Evolutionary conservation across 2,888 invertebrate genomes (phyloP).

Genomic region (Tetragonisca angustula): DNA sequence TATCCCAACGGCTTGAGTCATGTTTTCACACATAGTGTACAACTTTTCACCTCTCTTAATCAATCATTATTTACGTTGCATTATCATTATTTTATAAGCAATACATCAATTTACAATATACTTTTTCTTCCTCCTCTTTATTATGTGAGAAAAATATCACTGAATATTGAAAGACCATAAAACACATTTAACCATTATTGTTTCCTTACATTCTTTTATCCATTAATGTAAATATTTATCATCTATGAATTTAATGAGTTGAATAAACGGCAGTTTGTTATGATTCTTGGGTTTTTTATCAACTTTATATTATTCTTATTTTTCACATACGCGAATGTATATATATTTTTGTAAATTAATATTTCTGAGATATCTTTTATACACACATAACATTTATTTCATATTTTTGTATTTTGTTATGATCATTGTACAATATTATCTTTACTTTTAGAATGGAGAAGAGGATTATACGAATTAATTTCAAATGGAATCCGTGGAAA

Average conservation of each 20-base stretch:
- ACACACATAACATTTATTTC: background rate
- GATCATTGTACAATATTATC: conserved; percentile 7
- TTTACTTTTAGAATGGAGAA: conserved; percentile 87
- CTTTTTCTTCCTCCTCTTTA: background rate
- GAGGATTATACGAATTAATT: conserved; percentile 92
- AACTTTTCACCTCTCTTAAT: background rate
- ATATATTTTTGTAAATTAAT: too few species aligned
- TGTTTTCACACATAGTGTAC: background rate
- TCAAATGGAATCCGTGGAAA: conserved; percentile 91
- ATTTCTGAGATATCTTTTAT: background rate
- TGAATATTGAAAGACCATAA: background rate
- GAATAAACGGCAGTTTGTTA: background rate
- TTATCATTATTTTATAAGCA: background rate
- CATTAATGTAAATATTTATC: background rate
- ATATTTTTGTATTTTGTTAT: background rate
- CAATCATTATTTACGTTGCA: background rate
- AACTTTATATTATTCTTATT: background rate
- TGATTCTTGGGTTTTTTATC: background rate
- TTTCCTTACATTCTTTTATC: background rate
- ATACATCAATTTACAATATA: background rate
- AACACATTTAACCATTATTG: background rate
- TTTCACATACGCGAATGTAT: background rate
- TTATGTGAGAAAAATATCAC: background rate
- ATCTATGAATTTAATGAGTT: background rate
- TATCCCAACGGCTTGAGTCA: conserved; percentile 17